Percentiles rank a stretch among this genome's conserved stretches.
Evolutionary conservation across 2,113 vertebrate genomes (phyloP).

Genomic region (Shinisaurus crocodilurus): DNA sequence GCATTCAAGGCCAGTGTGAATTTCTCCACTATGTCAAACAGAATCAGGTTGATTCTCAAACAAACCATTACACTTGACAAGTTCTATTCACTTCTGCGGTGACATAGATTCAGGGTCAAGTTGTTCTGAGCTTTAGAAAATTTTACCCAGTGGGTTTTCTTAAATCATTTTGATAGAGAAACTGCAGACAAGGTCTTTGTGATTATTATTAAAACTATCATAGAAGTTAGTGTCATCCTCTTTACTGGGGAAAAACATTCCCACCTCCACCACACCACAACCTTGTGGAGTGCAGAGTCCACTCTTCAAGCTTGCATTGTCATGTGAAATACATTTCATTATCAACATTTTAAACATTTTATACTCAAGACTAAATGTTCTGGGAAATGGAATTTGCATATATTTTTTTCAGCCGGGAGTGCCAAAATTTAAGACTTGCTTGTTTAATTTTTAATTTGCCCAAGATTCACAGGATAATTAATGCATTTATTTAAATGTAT

Average conservation of each 20-base stretch:
- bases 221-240: slow-evolving; percentile 20
- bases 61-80: neutral
- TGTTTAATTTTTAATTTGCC: neutral
- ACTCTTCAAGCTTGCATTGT: neutral
- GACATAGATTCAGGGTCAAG: neutral
- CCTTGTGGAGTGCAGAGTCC: neutral
- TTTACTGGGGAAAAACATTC: slow-evolving; percentile 29
- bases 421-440: neutral
- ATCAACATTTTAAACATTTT: slow-evolving; percentile 4
- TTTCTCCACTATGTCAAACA: neutral
- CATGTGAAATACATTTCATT: neutral
- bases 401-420: neutral
- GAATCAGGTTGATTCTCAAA: neutral
- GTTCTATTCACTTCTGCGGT: neutral
- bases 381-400: neutral
- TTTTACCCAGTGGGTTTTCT: neutral
- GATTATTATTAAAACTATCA: slow-evolving; percentile 48
- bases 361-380: neutral
- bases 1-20: neutral
- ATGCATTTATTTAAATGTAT: neutral
- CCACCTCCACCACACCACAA: neutral
- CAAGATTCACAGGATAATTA: neutral
- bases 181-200: slow-evolving; percentile 39
- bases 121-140: neutral
- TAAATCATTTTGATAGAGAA: slow-evolving; percentile 38